These are phyloP conservation scores for Spinibarbus caldwelli DNA, from an alignment of 2,797 vertebrate species.

Conservation along the genomic window DNA sequence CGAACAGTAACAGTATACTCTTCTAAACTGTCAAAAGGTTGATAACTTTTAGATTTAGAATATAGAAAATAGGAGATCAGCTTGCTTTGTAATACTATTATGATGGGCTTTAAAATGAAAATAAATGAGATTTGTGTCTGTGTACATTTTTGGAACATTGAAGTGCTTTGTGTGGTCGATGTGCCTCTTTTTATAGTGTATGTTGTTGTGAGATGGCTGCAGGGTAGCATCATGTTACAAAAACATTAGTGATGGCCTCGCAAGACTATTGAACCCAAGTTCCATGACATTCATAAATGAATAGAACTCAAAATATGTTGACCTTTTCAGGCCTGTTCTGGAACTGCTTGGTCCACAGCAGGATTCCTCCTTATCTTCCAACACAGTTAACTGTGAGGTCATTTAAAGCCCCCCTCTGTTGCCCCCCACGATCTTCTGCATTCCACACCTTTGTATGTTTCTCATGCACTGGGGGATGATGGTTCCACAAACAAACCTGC, in stretches of 20 bases:
- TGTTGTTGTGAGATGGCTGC: background rate
- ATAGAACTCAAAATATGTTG: conserved; percentile 20
- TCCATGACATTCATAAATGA: background rate
- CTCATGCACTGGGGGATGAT: conserved; percentile 39
- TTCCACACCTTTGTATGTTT: conserved; percentile 36
- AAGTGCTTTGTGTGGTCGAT: conserved; percentile 13
- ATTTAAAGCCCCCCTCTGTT: conserved; percentile 10
- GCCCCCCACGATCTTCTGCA: conserved; percentile 39
- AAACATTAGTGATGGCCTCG: conserved; percentile 18
- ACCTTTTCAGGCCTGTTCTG: conserved; percentile 24
- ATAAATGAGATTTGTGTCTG: conserved; percentile 24
- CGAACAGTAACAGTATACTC: background rate
- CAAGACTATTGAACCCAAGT: conserved; percentile 17
- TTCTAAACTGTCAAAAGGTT: background rate
- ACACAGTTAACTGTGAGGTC: conserved; percentile 14
- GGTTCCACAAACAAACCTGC: conserved; percentile 43
- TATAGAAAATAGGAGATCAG: background rate
- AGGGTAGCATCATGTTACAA: conserved; percentile 25
- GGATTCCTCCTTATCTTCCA: conserved; percentile 38
- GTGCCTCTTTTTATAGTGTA: conserved; percentile 15
- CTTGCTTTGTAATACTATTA: background rate
- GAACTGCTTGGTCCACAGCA: conserved; percentile 9
- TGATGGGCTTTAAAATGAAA: conserved; percentile 13
- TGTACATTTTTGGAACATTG: background rate
- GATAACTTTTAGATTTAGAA: background rate